Evolutionary conservation across 35 echinoderm and acorn worm genomes (phyloP).

Genomic region (Hemicentrotus pulcherrimus): DNA sequence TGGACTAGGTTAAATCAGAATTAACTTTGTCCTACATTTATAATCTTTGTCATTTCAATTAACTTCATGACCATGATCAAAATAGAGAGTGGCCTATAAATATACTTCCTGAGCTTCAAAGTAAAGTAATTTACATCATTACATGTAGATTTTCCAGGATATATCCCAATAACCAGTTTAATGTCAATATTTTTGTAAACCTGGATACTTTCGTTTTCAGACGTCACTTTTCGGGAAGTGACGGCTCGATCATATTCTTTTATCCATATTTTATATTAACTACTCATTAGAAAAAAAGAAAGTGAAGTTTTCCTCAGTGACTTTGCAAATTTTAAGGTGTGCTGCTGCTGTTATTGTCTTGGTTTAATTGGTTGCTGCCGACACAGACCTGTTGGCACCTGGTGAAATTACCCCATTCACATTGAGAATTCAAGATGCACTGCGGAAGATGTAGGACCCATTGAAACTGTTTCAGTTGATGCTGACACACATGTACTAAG

Average conservation of each 20-base stretch:
- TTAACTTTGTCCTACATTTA: background rate
- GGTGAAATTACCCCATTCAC: background rate
- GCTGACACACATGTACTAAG: too few species aligned
- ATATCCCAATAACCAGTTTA: background rate
- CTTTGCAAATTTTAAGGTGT: background rate
- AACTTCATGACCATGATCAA: background rate
- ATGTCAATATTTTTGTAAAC: background rate
- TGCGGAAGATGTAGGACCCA: background rate
- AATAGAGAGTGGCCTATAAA: background rate
- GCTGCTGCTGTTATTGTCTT: background rate
- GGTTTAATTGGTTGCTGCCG: background rate
- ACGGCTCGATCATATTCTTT: background rate
- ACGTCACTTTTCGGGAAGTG: background rate
- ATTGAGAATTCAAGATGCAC: background rate
- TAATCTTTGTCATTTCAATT: background rate
- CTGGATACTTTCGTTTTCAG: background rate
- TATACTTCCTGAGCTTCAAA: background rate
- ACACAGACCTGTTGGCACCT: background rate
- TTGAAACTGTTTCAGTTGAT: too few species aligned
- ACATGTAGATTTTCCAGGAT: background rate
- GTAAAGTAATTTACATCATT: background rate
- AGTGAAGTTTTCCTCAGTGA: background rate
- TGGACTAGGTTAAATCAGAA: background rate
- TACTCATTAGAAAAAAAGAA: background rate
- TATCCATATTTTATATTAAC: background rate